A percentile compares a stretch with the other conserved stretches of the same genome.
Conservation (phyloP, 2,888 invertebrate species). For the Onthophagus sagittarius region DNA sequence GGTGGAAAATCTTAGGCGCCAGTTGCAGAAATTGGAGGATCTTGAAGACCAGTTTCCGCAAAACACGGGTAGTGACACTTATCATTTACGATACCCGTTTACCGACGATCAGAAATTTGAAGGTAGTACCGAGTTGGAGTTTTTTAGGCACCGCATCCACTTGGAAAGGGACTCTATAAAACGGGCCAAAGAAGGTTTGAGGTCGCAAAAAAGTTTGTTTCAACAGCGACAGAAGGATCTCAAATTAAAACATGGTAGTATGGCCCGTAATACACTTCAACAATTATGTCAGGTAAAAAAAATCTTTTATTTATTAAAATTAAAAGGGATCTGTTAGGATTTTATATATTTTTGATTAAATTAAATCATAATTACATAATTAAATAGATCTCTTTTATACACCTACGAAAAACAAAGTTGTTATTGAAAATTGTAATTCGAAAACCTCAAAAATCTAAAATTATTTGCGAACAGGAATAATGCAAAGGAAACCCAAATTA, state of each 20-base stretch:
- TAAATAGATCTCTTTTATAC: too few relatives aligned
- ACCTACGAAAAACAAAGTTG: too few relatives aligned
- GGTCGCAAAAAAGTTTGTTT: constrained; percentile 64
- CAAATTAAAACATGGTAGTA: constrained; percentile 48
- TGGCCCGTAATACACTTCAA: constrained; percentile 53
- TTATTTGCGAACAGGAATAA: too few relatives aligned
- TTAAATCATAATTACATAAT: too few relatives aligned
- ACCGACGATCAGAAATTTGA: constrained; percentile 56
- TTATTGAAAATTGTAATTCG: too few relatives aligned
- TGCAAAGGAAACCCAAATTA: too few relatives aligned
- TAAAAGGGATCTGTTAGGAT: too few relatives aligned
- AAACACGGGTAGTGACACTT: constrained; percentile 63
- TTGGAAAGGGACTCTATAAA: constrained; percentile 77
- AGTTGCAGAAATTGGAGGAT: constrained; percentile 76
- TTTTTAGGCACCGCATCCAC: constrained; percentile 77
- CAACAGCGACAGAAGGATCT: constrained; percentile 60
- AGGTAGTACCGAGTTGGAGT: constrained; percentile 69
- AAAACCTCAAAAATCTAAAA: too few relatives aligned
- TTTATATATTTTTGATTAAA: too few relatives aligned
- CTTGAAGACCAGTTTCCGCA: constrained; percentile 76
- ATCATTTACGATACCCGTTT: constrained; percentile 78
- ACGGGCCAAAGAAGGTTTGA: constrained; percentile 73
- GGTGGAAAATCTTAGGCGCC: constrained; percentile 74
- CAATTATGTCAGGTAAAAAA: constrained; percentile 53
- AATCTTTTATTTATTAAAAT: too few relatives aligned